Percentiles rank a stretch among this genome's conserved stretches.
These are phyloP conservation scores for Myripristis jacobus DNA, from an alignment of 2,797 vertebrate genomes.

Conservation along the genomic window DNA sequence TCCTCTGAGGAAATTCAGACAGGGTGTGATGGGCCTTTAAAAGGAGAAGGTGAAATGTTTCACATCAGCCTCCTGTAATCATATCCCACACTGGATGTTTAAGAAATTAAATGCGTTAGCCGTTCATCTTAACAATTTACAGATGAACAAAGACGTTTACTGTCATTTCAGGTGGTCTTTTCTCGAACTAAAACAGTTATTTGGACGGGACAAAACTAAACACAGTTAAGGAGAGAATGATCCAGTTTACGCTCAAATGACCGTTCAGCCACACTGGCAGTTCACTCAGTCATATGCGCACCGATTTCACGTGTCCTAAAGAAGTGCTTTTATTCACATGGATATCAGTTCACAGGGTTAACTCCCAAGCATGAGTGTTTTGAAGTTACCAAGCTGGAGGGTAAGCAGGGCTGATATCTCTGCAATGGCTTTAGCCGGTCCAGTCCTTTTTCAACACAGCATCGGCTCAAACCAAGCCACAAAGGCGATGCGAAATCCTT, in stretches of 20 bases:
- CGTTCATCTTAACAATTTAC: constrained; percentile 15
- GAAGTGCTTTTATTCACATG: constrained; percentile 33
- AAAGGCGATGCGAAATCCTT: constrained; percentile 27
- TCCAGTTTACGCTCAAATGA: constrained; percentile 10
- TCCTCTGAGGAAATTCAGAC: constrained; percentile 37
- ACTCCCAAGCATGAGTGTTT: constrained; percentile 22
- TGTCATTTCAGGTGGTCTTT: constrained; percentile 14
- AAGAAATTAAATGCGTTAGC: background rate
- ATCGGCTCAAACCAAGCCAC: constrained; percentile 9
- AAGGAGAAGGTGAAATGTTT: background rate
- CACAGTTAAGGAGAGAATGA: constrained; percentile 42
- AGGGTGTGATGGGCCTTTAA: constrained; percentile 14
- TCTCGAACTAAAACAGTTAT: constrained; percentile 29
- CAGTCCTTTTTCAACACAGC: constrained; percentile 27
- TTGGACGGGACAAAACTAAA: constrained; percentile 40
- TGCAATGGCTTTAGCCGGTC: constrained; percentile 18
- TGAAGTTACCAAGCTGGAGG: constrained; percentile 51
- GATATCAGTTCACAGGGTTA: constrained; percentile 46
- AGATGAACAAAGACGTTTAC: constrained; percentile 25
- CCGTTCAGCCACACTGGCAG: constrained; percentile 28
- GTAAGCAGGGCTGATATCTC: constrained; percentile 50
- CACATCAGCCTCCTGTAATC: constrained; percentile 1
- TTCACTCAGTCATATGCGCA: constrained; percentile 40
- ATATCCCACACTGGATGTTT: constrained; percentile 6
- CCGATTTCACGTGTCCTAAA: constrained; percentile 23